Evolutionary conservation across 2,113 vertebrate genomes (phyloP), one percentile per base, ranked within the genome.

Genomic region (Lanius collurio): DNA sequence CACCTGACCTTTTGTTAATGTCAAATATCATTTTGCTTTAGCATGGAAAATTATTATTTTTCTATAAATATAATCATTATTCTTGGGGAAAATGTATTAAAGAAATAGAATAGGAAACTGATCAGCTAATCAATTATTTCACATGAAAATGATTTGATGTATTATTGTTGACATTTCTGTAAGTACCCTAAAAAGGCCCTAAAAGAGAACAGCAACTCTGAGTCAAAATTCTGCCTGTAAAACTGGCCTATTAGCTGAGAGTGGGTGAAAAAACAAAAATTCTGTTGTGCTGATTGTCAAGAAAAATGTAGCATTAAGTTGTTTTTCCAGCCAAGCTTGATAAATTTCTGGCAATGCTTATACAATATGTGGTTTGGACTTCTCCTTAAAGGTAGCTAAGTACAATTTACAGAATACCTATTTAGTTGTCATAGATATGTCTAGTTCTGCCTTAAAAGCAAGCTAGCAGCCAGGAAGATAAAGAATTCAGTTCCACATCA

Each of bases 1-100:
- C 95, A 97, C 91, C 93, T 97, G 97, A 98, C 97, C 98, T 98
- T 98, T 98, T 97, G 80, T 97, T 98, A 98, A 98, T 98, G 97
- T 98, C 97, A 98, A 95, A 96, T 95, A 97, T 83, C 87, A 96
- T 98, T 97, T 97, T 95, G 85, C 57, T 96, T 95, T 93, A 96
- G 78, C 96, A 93, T 93, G 95, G 97, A 95, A 97, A 97, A 96
- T 96, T 96, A 97, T 92, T 97, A 50, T 96, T 97, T 97, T 98
- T 97, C 92, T 97, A 97, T 97, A 97, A 96, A 97, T 94, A 94
- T 96, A 97, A 97, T 97, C 94, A 97, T 98, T 98, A 96, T 97
- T 97, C 87, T 94, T 94, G 65, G 88, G 82, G 81, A 97, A 97
- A 97, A 96, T 94, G 19, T 94, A 97, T 95, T 90, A 95, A 85